Conservation (phyloP, 2,888 invertebrate species). For the Bruchidius siliquastri region DNA sequence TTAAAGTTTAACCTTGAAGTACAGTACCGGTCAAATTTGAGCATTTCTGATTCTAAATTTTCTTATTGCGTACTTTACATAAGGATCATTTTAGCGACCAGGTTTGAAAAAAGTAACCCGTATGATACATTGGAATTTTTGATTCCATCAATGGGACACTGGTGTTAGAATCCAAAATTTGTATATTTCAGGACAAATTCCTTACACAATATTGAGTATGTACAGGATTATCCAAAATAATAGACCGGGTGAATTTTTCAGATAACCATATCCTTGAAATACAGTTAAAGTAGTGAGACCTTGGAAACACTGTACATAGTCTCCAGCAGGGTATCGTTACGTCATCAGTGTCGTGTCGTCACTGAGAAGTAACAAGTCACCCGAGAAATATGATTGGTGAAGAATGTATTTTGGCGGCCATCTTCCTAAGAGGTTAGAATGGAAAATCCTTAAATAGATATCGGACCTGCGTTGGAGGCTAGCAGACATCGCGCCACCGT, state of each 20-base stretch:
- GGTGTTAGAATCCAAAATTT: conserved; percentile 8
- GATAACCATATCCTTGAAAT: conserved; percentile 31
- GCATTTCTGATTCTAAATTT: conserved; percentile 8
- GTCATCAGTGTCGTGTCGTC: conserved; percentile 46
- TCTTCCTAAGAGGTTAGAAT: conserved; percentile 62
- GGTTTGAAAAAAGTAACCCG: conserved; percentile 17
- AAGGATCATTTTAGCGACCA: conserved; percentile 15
- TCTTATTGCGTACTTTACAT: conserved; percentile 13
- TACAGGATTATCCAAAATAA: neutral
- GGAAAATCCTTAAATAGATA: conserved; percentile 36
- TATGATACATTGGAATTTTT: conserved; percentile 7
- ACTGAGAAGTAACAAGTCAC: conserved; percentile 38
- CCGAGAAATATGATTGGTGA: conserved; percentile 43
- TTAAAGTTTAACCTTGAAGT: conserved; percentile 25
- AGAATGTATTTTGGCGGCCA: conserved; percentile 52
- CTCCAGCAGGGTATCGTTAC: conserved; percentile 43
- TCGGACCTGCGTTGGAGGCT: conserved; percentile 53
- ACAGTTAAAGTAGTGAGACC: conserved; percentile 41
- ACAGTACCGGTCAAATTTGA: conserved; percentile 18
- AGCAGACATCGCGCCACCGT: conserved; percentile 48
- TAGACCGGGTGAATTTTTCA: neutral
- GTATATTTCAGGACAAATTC: neutral
- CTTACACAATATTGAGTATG: neutral
- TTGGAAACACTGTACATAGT: conserved; percentile 45
- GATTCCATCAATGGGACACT: neutral